Evolutionary conservation across 2,113 vertebrate genomes (phyloP).

Genomic region (Pangasianodon hypophthalmus): DNA sequence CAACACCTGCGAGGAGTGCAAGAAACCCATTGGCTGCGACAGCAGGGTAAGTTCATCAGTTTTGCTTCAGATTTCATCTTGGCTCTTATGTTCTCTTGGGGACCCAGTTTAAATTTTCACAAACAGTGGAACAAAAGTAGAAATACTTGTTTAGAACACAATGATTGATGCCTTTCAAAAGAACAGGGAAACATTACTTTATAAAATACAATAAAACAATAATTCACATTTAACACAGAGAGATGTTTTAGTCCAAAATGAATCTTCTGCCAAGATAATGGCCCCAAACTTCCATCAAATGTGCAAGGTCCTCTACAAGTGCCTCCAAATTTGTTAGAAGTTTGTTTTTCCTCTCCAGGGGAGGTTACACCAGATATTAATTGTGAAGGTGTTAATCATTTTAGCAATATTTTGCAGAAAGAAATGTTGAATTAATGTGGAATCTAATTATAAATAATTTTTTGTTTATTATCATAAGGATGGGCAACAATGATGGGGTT

Average conservation of each 20-base stretch:
- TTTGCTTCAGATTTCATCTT: background rate
- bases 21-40: constrained; percentile 80
- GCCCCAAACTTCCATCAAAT: background rate
- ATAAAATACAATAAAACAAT: background rate
- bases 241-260: background rate
- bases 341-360: background rate
- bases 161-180: background rate
- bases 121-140: background rate
- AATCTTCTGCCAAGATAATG: background rate
- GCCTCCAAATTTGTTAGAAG: background rate
- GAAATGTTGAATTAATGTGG: background rate
- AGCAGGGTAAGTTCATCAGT: constrained; percentile 75
- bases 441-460: no score
- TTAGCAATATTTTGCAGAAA: background rate
- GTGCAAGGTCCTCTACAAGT: background rate
- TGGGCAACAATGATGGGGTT: no score
- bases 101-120: background rate
- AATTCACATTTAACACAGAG: background rate
- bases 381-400: background rate
- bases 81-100: background rate
- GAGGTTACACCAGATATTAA: no score
- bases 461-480: no score
- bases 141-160: background rate
- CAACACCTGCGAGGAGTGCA: constrained; percentile 83
- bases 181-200: background rate